Base-by-base conservation (phyloP, 2,113 vertebrate genomes). In the Pluvialis apricaria region DNA sequence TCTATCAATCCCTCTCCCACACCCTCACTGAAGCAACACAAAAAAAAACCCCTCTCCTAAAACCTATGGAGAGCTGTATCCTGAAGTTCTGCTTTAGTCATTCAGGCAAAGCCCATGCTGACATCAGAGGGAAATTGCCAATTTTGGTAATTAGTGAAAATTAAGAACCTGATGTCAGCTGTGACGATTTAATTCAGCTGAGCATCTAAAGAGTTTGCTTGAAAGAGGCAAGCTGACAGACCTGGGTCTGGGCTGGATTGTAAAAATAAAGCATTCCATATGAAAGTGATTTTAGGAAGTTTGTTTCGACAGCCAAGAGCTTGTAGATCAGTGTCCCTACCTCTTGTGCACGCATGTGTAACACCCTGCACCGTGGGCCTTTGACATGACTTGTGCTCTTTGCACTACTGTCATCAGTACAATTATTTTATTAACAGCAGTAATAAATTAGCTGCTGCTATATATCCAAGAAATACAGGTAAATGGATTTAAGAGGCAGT, bases 91-190 rank as follows among this genome's bases (percentile, higher is more conserved):
- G 21, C 9, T 71, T 92, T 38, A 73, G 40, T 32, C 68, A 31
- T 32, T 95, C 61, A 65, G 49, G 44, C 58, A 94, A 88, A 72
- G 38, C 17, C 79, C 20, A 57, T 24, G 14, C 54, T 88, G 77
- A 61, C 55, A 81, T 91, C 71, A 84, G 45, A 86, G 47, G 64
- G 61, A 90, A 97, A 92, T 62, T 70, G 78, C 34, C 42, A 32
- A 44, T 90, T 69, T 60, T 25, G 34, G 38, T 91, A 90, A 88
- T 94, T 71, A 94, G 57, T 45, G 62, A 84, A 93, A 87, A 96
- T 68, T 62, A 91, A 88, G 92, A 86, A 69, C 52, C n/a, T 71
- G 77, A 82, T 45, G 68, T 80, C 80, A 91, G 22, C 82, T 93
- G 65, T 47, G 60, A 64, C 13, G 28, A 71, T 92, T 85, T 86